phyloP scores from a whole-genome alignment of 2,797 vertebrate species.

The Neomorphus geoffroyi region DNA sequence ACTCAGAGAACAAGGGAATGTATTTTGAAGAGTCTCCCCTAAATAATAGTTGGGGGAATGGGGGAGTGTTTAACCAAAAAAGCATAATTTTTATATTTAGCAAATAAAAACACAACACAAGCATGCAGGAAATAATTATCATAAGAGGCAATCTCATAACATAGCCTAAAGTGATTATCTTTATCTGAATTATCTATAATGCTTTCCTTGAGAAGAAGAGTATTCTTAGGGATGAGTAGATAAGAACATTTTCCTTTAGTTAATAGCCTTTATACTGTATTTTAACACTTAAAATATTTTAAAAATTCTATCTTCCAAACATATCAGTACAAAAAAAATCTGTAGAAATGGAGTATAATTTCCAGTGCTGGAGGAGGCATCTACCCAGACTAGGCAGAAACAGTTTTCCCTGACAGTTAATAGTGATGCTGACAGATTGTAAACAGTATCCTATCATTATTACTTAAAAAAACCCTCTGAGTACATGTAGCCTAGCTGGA shows the following conservation, averaged over 20 bases:
- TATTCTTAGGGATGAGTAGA: constrained; percentile 7
- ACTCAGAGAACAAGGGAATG: constrained; percentile 31
- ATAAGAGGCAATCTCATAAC: constrained; percentile 31
- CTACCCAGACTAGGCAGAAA: background rate
- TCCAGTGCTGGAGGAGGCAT: background rate
- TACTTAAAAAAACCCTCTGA: background rate
- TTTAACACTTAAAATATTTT: constrained; percentile 10
- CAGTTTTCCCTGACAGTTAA: background rate
- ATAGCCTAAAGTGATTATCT: constrained; percentile 33
- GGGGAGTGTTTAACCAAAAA: background rate
- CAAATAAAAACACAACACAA: constrained; percentile 19
- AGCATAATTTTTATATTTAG: constrained; percentile 6
- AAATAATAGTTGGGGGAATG: background rate
- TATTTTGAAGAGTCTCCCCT: constrained; percentile 18
- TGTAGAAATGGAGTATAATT: background rate
- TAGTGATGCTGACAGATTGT: constrained; percentile 3
- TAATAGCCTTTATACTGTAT: background rate
- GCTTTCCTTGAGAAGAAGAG: background rate
- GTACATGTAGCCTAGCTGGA: constrained; percentile 20
- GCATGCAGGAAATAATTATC: constrained; percentile 53
- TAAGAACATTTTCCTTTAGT: background rate
- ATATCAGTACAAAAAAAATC: background rate
- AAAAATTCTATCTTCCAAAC: background rate
- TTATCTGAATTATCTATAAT: constrained; percentile 18
- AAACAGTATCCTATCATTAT: constrained; percentile 14